phyloP scores from a whole-genome alignment of 2,113 vertebrate genomes.

The Ranitomeya imitator region DNA sequence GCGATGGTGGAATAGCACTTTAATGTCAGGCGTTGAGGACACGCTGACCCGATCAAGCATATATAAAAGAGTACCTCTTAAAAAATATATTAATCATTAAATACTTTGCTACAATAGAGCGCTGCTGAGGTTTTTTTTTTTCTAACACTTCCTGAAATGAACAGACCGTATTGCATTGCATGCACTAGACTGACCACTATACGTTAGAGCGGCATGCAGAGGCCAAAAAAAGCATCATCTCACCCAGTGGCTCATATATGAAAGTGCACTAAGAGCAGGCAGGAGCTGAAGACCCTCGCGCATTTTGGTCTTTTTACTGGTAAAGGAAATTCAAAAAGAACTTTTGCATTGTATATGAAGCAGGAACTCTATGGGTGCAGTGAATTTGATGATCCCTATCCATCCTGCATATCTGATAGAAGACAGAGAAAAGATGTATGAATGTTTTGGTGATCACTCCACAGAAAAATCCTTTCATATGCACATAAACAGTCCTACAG shows the following conservation, averaged over 20 bases:
- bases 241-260: conserved; percentile 33
- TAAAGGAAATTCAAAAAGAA: conserved; percentile 6
- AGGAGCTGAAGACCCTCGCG: not conserved
- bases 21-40: not conserved
- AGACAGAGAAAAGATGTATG: conserved; percentile 69
- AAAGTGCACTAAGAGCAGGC: conserved; percentile 27
- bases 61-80: conserved; percentile 25
- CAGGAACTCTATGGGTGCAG: conserved; percentile 8
- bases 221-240: conserved; percentile 13
- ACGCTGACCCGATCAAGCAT: conserved; percentile 18
- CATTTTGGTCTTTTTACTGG: conserved; percentile 27
- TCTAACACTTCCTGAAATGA: conserved; percentile 51
- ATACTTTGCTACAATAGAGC: conserved; percentile 49
- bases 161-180: conserved; percentile 45
- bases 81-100: conserved; percentile 46
- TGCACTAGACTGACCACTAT: conserved; percentile 48
- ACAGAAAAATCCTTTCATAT: conserved; percentile 78
- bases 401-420: conserved; percentile 68
- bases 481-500: conserved; percentile 73
- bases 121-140: conserved; percentile 23
- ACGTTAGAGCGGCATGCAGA: conserved; percentile 35
- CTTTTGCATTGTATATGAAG: not conserved
- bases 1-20: not conserved
- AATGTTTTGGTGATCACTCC: conserved; percentile 75
- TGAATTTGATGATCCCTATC: conserved; percentile 56